Evolutionary conservation across 2,888 invertebrate genomes (phyloP).

Genomic region (Ophioninae sp.): DNA sequence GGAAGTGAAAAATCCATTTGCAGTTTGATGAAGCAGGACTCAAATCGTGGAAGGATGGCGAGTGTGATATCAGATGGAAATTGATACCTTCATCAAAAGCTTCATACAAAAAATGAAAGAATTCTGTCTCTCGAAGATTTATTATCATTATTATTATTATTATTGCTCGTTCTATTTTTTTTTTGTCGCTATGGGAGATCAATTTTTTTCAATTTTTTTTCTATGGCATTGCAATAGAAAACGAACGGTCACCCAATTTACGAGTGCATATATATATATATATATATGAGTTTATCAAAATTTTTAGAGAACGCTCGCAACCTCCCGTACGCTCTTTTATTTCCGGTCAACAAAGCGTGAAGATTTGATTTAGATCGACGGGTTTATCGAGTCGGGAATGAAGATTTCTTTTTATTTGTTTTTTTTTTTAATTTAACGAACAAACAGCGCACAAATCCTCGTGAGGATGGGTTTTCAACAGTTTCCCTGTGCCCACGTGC

Average conservation of each 20-base stretch:
- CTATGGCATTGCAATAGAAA: background rate
- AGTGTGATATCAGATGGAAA: slow-evolving; percentile 13
- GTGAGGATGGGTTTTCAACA: background rate
- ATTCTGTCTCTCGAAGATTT: slow-evolving; percentile 30
- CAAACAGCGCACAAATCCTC: background rate
- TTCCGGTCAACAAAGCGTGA: slow-evolving; percentile 13
- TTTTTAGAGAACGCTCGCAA: slow-evolving; percentile 8
- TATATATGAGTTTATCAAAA: background rate
- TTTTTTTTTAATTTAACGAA: background rate
- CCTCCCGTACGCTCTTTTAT: slow-evolving; percentile 4
- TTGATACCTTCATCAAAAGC: slow-evolving; percentile 11
- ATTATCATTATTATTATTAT: background rate
- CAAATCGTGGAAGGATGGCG: too few species aligned
- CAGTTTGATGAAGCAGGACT: background rate
- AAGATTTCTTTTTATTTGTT: background rate
- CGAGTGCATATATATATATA: background rate
- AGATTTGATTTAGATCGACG: slow-evolving; percentile 38
- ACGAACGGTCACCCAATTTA: slow-evolving; percentile 28
- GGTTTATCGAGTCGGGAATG: slow-evolving; percentile 6
- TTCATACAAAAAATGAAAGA: slow-evolving; percentile 42
- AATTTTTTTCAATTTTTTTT: background rate
- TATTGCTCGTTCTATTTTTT: background rate
- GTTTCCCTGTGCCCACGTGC: too few species aligned
- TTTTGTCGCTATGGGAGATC: background rate
- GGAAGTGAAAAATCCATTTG: background rate